Conservation (phyloP, 2,113 vertebrate genomes). For the Psettodes erumei region DNA sequence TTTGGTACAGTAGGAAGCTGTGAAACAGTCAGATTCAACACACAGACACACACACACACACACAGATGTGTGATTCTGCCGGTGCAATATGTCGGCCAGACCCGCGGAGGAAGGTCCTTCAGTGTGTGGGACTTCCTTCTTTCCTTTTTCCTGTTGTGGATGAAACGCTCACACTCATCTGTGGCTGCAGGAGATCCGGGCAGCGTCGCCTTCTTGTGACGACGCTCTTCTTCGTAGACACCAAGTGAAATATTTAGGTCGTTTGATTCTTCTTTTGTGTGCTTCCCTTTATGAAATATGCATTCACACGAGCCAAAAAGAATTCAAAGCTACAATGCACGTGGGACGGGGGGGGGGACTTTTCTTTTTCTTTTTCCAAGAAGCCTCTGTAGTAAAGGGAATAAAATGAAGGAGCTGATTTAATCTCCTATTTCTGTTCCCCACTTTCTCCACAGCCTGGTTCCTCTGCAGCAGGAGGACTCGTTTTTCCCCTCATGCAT, state of each 20-base stretch:
- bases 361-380: slow-evolving; percentile 6
- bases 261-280: slow-evolving; percentile 52
- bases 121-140: slow-evolving; percentile 77
- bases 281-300: slow-evolving; percentile 65
- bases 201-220: slow-evolving; percentile 13
- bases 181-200: slow-evolving; percentile 37
- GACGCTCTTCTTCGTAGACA: slow-evolving; percentile 40
- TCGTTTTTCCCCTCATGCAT: slow-evolving; percentile 47
- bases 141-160: slow-evolving; percentile 77
- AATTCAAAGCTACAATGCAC: slow-evolving; percentile 39
- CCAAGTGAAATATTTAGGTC: slow-evolving; percentile 53
- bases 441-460: slow-evolving; percentile 30
- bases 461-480: slow-evolving; percentile 72
- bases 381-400: slow-evolving; percentile 15
- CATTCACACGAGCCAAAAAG: slow-evolving; percentile 50
- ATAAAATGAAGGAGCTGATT: slow-evolving; percentile 22
- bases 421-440: slow-evolving; percentile 2
- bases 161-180: slow-evolving; percentile 42
- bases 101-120: slow-evolving; percentile 51
- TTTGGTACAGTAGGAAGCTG: not conserved
- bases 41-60: slow-evolving; percentile 18
- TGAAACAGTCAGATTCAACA: not conserved
- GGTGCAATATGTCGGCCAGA: slow-evolving; percentile 46
- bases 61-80: slow-evolving; percentile 4
- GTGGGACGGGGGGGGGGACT: not conserved